Conservation (phyloP, 2,888 invertebrate species). For the Acrocyrtus sp. region DNA sequence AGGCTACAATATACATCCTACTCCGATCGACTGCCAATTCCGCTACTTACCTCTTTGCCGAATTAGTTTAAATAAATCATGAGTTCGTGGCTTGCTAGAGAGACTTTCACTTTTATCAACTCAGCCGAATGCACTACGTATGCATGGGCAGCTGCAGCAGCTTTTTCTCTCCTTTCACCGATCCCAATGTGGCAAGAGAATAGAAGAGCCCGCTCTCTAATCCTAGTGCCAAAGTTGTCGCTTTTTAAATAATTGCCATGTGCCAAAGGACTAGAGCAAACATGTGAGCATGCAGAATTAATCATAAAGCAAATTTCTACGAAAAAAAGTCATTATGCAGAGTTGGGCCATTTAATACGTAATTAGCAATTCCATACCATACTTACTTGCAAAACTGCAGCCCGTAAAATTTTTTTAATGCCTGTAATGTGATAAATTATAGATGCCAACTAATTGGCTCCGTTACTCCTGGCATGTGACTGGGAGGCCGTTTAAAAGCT, state of each 20-base stretch:
- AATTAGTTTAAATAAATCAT: conserved; percentile 51
- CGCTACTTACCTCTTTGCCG: conserved; percentile 40
- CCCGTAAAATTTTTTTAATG: too few relatives aligned
- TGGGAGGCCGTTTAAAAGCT: too few relatives aligned
- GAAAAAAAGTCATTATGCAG: too few relatives aligned
- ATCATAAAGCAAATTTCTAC: too few relatives aligned
- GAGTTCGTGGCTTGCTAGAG: conserved; percentile 7
- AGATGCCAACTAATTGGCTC: too few relatives aligned
- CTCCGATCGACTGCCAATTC: conserved; percentile 46
- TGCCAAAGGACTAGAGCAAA: neutral
- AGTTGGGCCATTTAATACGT: too few relatives aligned
- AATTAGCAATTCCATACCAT: too few relatives aligned
- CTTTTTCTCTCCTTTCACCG: too few relatives aligned
- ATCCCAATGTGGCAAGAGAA: neutral
- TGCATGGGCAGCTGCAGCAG: neutral
- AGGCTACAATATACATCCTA: too few relatives aligned
- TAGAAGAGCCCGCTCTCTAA: neutral
- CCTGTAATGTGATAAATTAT: too few relatives aligned
- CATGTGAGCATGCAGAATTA: neutral
- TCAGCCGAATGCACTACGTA: neutral
- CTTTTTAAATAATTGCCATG: neutral
- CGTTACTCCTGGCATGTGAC: too few relatives aligned
- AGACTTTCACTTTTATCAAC: neutral
- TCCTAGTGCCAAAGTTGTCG: neutral
- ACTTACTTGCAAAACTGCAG: too few relatives aligned